Percentiles rank a stretch among this genome's conserved stretches.
Conservation (phyloP, 2,797 vertebrate species). For the Fringilla coelebs region DNA sequence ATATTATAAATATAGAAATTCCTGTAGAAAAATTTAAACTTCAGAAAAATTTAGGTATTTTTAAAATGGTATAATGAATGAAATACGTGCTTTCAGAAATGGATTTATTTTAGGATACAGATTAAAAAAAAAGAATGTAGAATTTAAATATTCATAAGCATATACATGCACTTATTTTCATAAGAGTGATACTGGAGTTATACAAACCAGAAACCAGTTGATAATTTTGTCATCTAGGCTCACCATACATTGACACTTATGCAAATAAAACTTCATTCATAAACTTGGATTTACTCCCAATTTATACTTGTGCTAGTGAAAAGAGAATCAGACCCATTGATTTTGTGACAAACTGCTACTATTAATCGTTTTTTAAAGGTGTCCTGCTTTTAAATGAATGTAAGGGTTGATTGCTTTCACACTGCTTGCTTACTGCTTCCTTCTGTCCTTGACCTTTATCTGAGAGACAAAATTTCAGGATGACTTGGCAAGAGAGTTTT, state of each 20-base stretch:
- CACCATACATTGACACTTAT: background rate
- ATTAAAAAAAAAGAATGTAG: background rate
- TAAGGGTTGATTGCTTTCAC: conserved; percentile 22
- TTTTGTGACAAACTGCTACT: conserved; percentile 25
- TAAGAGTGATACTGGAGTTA: background rate
- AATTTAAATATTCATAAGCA: background rate
- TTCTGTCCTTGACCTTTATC: conserved; percentile 41
- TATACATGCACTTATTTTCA: rapidly evolving
- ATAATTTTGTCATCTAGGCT: background rate
- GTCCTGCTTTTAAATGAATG: conserved; percentile 12
- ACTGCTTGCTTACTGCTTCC: background rate
- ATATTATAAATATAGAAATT: background rate
- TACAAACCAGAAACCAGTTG: background rate
- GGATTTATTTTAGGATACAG: background rate
- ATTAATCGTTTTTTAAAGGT: background rate
- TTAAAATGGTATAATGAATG: background rate
- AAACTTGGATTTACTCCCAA: background rate
- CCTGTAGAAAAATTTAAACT: background rate
- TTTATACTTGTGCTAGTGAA: background rate
- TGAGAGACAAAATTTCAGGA: background rate
- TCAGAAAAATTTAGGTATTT: background rate
- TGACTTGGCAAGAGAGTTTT: background rate
- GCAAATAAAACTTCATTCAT: conserved; percentile 22
- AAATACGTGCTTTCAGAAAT: background rate
- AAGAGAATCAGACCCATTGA: background rate